Evolutionary conservation across 2,113 vertebrate genomes (phyloP).

Genomic region (Pachyramphus minor): DNA sequence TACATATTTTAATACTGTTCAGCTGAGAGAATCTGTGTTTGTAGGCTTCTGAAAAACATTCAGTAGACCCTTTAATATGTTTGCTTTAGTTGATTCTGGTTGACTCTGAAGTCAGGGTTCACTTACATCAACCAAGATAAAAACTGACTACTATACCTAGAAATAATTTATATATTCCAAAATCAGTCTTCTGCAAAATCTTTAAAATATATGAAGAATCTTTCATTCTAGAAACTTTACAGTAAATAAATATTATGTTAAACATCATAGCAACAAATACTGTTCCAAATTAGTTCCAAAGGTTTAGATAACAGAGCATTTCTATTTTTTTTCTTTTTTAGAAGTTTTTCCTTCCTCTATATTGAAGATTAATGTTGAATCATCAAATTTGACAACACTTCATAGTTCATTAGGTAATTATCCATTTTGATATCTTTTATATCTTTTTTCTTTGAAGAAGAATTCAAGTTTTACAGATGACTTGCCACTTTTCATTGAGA

Average conservation of each 20-base stretch:
- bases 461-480: not conserved
- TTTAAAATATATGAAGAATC: not conserved
- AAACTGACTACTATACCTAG: not conserved
- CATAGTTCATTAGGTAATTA: not conserved
- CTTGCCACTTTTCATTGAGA: not conserved
- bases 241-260: not conserved
- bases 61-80: not conserved
- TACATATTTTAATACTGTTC: not conserved
- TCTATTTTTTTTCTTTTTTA: not conserved
- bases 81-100: not conserved
- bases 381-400: not conserved
- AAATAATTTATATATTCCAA: not conserved
- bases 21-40: not conserved
- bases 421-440: not conserved
- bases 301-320: not conserved
- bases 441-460: not conserved
- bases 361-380: not conserved
- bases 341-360: not conserved
- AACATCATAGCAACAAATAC: not conserved
- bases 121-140: not conserved
- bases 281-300: not conserved
- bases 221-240: not conserved
- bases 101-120: not conserved
- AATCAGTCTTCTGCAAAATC: not conserved
- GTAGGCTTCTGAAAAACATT: not conserved